Base-by-base conservation (phyloP, 2,888 invertebrate species). In the Eulithis prunata region DNA sequence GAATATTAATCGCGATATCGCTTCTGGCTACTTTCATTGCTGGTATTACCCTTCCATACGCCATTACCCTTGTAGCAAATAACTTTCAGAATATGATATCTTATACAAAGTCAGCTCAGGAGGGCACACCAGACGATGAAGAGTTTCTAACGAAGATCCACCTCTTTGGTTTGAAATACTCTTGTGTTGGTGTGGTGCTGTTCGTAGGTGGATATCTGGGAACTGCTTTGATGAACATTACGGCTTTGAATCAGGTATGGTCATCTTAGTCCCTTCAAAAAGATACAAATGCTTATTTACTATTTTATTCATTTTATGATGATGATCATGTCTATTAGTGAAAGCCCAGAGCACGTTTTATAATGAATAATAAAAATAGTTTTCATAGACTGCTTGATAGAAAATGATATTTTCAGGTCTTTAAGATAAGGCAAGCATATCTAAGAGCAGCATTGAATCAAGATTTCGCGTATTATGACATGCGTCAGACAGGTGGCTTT, bases 391-490 rank as follows among this genome's bases (percentile, higher is more conserved):
- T 21, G 21, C 21, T 21, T 21, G 21, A 21, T 38, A 7, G 41
- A 41, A 41, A 41, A 41, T 56, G n/a, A 28, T 56, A n/a, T 13
- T 76, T 78, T 4, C 74, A 95, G 95, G 93, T 95, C 38, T 94
- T 93, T 74, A 90, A 87, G 77, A 94, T 96, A 68, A 89, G 96
- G 53, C 91, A 94, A 64, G 85, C 89, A 72, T 96, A 95, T 81
- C 89, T 96, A 64, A 90, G 90, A 72, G 94, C 94, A 6, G 94
- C 95, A 0, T 81, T 96, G 62, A 95, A 95, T 82, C 96, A 96
- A 84, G 96, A 96, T 78, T 94, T 96, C 75, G 85, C 93, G 3
- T 96, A 96, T 95, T 96, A 95, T 77, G 96, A 96, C 82, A 84
- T 94, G 8, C 93, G 95, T 75, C 94, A 94, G 80, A 95, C 95